Evolutionary conservation across 1,140 invertebrate genomes (phyloP).

Genomic region (Megalonaias nervosa): DNA sequence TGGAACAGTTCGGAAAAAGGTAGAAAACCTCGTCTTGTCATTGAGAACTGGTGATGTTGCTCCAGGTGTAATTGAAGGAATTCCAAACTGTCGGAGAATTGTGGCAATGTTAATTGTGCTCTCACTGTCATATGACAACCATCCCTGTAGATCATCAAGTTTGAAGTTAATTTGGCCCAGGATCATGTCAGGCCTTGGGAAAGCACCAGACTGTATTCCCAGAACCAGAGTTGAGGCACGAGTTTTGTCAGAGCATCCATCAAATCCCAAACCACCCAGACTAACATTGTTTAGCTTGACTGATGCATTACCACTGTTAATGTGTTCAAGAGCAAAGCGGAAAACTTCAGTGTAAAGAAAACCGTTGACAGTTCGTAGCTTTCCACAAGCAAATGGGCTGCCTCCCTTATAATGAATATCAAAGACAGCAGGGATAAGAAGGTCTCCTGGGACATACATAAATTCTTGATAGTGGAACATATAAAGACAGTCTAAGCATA

Average conservation of each 20-base stretch:
- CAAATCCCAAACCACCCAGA: conserved; percentile 74
- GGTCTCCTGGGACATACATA: conserved; percentile 57
- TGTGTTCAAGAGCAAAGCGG: conserved; percentile 56
- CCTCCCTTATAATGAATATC: conserved; percentile 58
- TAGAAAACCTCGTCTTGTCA: conserved; percentile 82
- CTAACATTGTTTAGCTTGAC: conserved; percentile 75
- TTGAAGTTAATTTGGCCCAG: conserved; percentile 31
- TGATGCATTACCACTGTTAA: conserved; percentile 53
- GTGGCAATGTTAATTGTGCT: conserved; percentile 52
- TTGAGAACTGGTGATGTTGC: conserved; percentile 81
- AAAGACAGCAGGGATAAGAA: conserved; percentile 63
- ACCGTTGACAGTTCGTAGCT: conserved; percentile 49
- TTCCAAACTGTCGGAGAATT: conserved; percentile 42
- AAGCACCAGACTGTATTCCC: conserved; percentile 49
- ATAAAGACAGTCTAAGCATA: conserved; percentile 61
- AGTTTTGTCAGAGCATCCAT: conserved; percentile 56
- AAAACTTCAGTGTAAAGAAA: conserved; percentile 65
- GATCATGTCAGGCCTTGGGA: conserved; percentile 26
- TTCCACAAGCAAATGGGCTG: conserved; percentile 55
- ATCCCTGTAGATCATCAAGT: conserved; percentile 41
- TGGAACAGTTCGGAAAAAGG: conserved; percentile 86
- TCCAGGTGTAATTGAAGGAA: conserved; percentile 57
- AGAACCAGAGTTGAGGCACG: conserved; percentile 52
- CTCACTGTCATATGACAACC: conserved; percentile 61
- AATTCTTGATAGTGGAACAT: conserved; percentile 54